phyloP scores from a whole-genome alignment of 2,797 vertebrate species.

The Chelonia mydas region DNA sequence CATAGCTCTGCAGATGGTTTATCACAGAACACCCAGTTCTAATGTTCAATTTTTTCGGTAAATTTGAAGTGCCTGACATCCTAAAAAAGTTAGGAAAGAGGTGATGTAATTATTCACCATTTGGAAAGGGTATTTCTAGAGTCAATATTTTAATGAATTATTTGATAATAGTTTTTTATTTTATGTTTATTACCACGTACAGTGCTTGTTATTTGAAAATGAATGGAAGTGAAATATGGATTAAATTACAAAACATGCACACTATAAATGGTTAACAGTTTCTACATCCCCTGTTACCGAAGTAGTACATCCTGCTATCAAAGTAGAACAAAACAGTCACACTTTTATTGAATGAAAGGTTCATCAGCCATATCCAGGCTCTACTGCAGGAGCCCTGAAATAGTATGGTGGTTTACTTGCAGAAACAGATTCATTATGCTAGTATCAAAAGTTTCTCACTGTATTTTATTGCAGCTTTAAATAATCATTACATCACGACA shows the following conservation, averaged over 20 bases:
- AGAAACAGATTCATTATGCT: neutral
- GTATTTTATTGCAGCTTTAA: neutral
- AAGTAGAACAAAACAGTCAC: conserved; percentile 43
- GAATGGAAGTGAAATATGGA: conserved; percentile 17
- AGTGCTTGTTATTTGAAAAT: neutral
- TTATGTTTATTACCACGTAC: neutral
- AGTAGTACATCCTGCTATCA: neutral
- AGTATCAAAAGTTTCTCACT: neutral
- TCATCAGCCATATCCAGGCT: neutral
- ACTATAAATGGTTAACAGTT: neutral
- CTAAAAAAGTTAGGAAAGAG: neutral
- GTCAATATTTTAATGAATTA: neutral
- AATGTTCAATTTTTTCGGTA: neutral
- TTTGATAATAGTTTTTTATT: neutral
- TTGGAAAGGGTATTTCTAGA: neutral
- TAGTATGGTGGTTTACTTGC: neutral
- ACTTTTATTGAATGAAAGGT: conserved; percentile 26
- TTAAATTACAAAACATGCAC: neutral
- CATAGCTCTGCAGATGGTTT: neutral
- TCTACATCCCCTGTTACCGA: conserved; percentile 37
- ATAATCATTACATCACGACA: neutral
- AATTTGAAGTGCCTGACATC: neutral
- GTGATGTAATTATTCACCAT: no score
- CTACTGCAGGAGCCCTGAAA: neutral
- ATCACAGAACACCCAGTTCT: neutral